Evolutionary conservation across 2,113 vertebrate genomes (phyloP), one percentile per base, ranked within the genome.

Genomic region (Setophaga petechia): DNA sequence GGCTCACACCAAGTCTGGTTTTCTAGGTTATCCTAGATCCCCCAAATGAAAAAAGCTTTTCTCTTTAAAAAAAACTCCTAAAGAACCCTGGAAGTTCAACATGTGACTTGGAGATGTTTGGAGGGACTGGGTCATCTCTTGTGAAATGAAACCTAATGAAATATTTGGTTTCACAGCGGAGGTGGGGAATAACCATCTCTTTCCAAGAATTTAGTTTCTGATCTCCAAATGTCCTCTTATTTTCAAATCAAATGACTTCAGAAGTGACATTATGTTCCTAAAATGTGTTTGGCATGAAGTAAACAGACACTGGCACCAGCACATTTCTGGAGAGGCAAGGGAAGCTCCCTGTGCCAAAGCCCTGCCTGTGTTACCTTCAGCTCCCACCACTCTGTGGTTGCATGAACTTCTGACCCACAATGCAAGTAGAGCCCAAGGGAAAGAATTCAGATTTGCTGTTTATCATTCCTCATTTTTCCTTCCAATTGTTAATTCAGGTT

Each of bases 91-190:
- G 87, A 52, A 94, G 66, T 68, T 84, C 69, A 80, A 47, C 51
- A 35, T 47, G 28, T 39, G 43, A 87, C 90, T 90, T 85, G 77
- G 77, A 95, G 74, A 82, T 5, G 18, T 33, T 33, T 39, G 21
- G 41, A 85, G 44, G 61, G 41, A 90, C 91, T 44, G 55, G 91
- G 90, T 59, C 92, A 96, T 91, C 76, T 81, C 87, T 75, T n/a
- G 87, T 87, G 87, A 89, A 94, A 93, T 23, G 28, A 90, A 96
- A 89, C 51, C 89, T 82, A 78, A 93, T 96, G 82, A 90, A 95
- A 93, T 90, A 87, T 55, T 81, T 95, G 89, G 81, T 62, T 80
- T 94, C 86, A 25, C 84, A 74, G 69, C 6, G 22, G 65, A 95
- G 67, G 65, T 41, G 52, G 55, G 81, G 67, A 71, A 51, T 30